These are phyloP conservation scores for Otolemur crassicaudatus DNA, from an alignment of 2,797 vertebrate genomes.

Conservation along the genomic window DNA sequence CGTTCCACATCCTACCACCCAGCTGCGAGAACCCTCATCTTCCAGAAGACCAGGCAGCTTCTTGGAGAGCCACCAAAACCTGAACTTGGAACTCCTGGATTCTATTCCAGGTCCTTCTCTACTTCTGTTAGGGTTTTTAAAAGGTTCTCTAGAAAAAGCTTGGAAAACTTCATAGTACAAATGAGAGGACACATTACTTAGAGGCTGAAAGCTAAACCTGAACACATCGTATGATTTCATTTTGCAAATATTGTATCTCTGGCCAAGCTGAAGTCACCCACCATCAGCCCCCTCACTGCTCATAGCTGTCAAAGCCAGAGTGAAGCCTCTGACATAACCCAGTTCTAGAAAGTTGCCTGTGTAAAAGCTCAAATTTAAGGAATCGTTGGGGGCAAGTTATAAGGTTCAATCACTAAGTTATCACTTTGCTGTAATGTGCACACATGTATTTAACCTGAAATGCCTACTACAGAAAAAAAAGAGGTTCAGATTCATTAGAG, in stretches of 20 bases:
- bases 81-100: neutral
- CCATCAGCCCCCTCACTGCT: neutral
- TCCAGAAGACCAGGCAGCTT: neutral
- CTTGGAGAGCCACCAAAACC: rapidly evolving
- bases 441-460: neutral
- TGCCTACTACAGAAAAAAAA: neutral
- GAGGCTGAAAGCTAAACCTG: neutral
- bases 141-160: neutral
- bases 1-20: neutral
- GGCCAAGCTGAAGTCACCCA: rapidly evolving
- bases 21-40: neutral
- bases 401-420: neutral
- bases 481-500: neutral
- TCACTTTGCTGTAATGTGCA: neutral
- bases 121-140: neutral
- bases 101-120: neutral
- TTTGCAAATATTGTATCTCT: neutral
- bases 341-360: neutral
- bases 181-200: rapidly evolving
- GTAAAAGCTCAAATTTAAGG: neutral
- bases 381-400: neutral
- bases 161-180: neutral
- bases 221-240: neutral
- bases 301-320: too few species aligned
- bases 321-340: neutral